phyloP scores from a whole-genome alignment of 2,113 vertebrate species.

The Oryzias curvinotus region DNA sequence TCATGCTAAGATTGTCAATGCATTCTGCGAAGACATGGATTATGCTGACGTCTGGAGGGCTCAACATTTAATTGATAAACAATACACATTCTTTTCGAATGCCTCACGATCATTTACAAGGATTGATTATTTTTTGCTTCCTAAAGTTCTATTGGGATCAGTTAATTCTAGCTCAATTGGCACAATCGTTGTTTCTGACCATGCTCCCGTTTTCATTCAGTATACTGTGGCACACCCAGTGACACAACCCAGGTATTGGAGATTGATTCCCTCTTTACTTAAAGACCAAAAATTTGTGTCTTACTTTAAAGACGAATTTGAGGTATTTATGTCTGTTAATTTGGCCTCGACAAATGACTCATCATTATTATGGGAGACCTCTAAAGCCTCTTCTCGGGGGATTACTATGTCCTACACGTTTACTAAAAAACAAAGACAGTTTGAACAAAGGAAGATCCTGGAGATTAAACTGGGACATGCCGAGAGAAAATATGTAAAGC shows the following conservation, averaged over 20 bases:
- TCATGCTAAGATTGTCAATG: too few relatives aligned
- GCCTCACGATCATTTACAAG: neutral
- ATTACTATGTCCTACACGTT: neutral
- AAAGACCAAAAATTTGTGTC: neutral
- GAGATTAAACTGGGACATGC: neutral
- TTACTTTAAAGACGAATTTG: neutral
- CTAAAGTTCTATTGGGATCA: neutral
- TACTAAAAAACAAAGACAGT: neutral
- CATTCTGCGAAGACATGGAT: too few relatives aligned
- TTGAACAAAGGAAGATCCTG: neutral
- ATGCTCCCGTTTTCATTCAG: neutral
- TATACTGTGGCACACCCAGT: neutral
- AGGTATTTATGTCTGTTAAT: neutral
- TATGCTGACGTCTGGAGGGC: too few relatives aligned
- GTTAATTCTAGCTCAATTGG: neutral
- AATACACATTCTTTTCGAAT: neutral
- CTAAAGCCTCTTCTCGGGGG: neutral
- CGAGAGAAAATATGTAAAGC: neutral
- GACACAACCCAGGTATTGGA: neutral
- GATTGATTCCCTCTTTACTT: neutral
- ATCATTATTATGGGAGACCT: neutral
- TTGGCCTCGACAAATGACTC: neutral
- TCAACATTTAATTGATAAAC: too few relatives aligned
- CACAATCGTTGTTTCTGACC: neutral
- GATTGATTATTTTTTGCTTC: conserved; percentile 1